Conservation (phyloP, 2,797 vertebrate species). For the Phoebastria nigripes region DNA sequence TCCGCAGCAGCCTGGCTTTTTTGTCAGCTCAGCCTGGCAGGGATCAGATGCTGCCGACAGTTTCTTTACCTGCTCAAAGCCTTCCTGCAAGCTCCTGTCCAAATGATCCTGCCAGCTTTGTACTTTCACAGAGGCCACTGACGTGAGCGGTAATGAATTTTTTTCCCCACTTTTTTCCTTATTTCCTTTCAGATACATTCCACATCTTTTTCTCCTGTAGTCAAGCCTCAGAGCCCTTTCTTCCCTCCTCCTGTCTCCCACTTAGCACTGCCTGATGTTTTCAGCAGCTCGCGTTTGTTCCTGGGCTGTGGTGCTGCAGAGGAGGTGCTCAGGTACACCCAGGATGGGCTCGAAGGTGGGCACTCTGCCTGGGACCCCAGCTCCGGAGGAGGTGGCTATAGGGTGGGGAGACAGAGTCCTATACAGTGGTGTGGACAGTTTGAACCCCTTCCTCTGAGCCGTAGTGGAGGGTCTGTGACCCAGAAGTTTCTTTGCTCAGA, state of each 20-base stretch:
- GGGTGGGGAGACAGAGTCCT: neutral
- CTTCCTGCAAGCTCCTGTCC: neutral
- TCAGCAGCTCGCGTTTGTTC: neutral
- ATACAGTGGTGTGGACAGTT: too few relatives aligned
- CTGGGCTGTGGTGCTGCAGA: neutral
- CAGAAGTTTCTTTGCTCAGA: neutral
- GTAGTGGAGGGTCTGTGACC: neutral
- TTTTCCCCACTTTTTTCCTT: neutral
- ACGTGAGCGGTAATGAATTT: neutral
- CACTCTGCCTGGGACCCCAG: fast-evolving
- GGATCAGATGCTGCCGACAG: neutral
- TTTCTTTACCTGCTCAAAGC: neutral
- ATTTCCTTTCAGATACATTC: neutral
- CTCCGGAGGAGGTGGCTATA: neutral
- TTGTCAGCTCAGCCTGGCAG: neutral
- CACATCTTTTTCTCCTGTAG: neutral
- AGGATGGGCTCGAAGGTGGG: neutral
- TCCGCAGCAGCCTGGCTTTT: neutral
- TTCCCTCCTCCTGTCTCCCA: neutral
- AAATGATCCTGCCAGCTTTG: neutral
- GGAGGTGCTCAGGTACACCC: neutral
- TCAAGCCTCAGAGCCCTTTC: neutral
- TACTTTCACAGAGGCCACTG: neutral
- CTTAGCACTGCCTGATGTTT: neutral
- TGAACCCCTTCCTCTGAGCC: neutral